Evolutionary conservation across 2,888 invertebrate species (phyloP), one percentile per base, ranked within the genome.

Genomic region (Latrodectus hesperus): DNA sequence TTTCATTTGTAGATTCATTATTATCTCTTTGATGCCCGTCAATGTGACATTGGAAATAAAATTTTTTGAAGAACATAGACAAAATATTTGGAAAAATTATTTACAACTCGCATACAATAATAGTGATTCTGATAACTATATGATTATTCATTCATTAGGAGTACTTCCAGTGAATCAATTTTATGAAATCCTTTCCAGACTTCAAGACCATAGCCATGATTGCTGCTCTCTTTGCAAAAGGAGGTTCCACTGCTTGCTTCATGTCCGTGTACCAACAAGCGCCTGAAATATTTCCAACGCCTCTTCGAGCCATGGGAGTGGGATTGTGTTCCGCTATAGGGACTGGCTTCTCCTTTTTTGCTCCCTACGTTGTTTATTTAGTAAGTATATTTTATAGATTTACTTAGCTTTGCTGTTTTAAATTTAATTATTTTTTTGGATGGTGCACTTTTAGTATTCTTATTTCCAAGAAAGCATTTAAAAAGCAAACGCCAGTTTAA

Each of bases 171-270:
- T 38, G 4, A 38, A 38, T 6, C 38, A 6, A 6, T 38, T 38
- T 38, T 38, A 38, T 38, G 38, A 38, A 38, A 38, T 38, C 6
- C n/a, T 1, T 60, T 60, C 10, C 60, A 60, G 60, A 60, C 60
- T 60, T 60, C 60, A n/a, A 16, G 14, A 60, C 14, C 12, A n/a
- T n/a, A 16, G 60, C 14, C 60, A n/a, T 60, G 14, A 60, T 60
- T 16, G 60, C 60, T 60, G 60, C 60, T 60, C 60, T 60, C n/a
- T n/a, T 60, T 60, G 60, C 60, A 12, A 60, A 60, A 60, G 60
- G 14, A 12, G 60, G 60, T 10, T 16, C 14, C 0, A 16, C 60
- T 11, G 60, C n/a, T 16, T 60, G 14, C 4, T 60, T 16, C 10
- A 12, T 16, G 11, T 12, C n/a, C 0, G n/a, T 60, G 6, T 60